phyloP scores from a whole-genome alignment of 2,888 invertebrate species.

The Tetrapedia diversipes region DNA sequence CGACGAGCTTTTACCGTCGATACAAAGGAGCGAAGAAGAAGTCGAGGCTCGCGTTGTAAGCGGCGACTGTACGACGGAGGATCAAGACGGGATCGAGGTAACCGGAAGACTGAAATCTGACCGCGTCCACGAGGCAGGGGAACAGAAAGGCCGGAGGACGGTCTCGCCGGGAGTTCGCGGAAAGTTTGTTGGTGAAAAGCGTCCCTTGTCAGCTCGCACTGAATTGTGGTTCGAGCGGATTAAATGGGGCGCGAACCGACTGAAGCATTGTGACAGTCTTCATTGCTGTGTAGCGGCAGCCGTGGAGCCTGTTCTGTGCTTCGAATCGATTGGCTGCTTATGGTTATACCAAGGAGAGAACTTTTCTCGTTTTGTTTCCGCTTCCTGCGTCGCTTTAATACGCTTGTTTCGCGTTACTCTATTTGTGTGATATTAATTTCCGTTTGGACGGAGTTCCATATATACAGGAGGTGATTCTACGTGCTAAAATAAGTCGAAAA shows the following conservation, averaged over 20 bases:
- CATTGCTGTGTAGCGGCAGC: background rate
- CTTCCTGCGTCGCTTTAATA: no score
- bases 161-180: slow-evolving; percentile 1
- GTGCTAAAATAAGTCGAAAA: no score
- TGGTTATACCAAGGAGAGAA: no score
- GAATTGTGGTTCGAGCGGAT: slow-evolving; percentile 63
- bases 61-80: slow-evolving; percentile 1
- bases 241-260: slow-evolving; percentile 57
- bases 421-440: no score
- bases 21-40: slow-evolving; percentile 47
- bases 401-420: no score
- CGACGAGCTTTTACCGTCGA: slow-evolving; percentile 58
- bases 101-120: slow-evolving; percentile 53
- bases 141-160: slow-evolving; percentile 43
- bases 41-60: background rate
- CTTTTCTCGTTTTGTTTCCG: no score
- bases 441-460: no score
- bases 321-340: background rate
- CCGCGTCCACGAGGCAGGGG: slow-evolving; percentile 31
- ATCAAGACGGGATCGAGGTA: slow-evolving; percentile 49
- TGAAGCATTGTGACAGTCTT: slow-evolving; percentile 9
- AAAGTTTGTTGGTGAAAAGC: slow-evolving; percentile 57
- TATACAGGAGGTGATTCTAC: no score
- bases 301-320: background rate
- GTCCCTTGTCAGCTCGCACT: slow-evolving; percentile 65